These are phyloP conservation scores for Synchiropus splendidus DNA, from an alignment of 2,113 vertebrate species.

Conservation along the genomic window DNA sequence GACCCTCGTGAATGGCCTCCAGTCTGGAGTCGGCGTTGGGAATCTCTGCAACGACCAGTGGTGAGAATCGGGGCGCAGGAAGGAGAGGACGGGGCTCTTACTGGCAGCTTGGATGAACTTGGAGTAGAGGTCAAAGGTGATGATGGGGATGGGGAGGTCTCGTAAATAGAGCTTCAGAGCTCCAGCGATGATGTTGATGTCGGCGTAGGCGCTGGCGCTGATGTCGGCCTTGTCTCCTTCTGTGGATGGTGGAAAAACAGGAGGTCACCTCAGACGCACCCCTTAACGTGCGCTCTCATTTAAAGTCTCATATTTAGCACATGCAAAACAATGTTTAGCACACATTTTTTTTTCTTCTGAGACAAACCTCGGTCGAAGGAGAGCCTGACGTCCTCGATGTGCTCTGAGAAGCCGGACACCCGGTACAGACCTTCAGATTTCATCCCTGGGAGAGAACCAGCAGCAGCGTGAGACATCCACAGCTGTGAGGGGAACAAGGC, in stretches of 20 bases:
- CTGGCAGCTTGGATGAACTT: constrained; percentile 94
- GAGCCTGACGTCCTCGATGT: constrained; percentile 92
- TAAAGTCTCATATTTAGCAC: too few relatives aligned
- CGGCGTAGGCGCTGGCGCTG: constrained; percentile 80
- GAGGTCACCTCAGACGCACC: too few relatives aligned
- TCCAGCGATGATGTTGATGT: constrained; percentile 94
- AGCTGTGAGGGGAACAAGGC: too few relatives aligned
- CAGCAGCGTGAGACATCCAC: not conserved
- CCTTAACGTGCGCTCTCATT: too few relatives aligned
- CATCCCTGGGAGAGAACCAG: constrained; percentile 68
- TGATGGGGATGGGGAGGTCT: constrained; percentile 92
- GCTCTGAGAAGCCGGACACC: constrained; percentile 94
- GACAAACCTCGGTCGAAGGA: constrained; percentile 89
- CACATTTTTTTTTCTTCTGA: too few relatives aligned
- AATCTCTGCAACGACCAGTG: constrained; percentile 67
- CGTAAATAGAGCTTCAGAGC: constrained; percentile 94
- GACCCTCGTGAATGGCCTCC: constrained; percentile 84
- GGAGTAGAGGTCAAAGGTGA: constrained; percentile 90
- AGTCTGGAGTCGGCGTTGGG: constrained; percentile 80
- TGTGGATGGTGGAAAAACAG: constrained; percentile 52
- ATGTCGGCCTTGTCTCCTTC: constrained; percentile 95
- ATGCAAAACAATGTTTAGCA: too few relatives aligned
- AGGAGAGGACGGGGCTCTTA: constrained; percentile 60
- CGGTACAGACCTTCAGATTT: constrained; percentile 92
- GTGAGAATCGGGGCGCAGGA: constrained; percentile 25